Evolutionary conservation across 2,797 vertebrate species (phyloP), one percentile per base, ranked within the genome.

Genomic region (Characodon lateralis): DNA sequence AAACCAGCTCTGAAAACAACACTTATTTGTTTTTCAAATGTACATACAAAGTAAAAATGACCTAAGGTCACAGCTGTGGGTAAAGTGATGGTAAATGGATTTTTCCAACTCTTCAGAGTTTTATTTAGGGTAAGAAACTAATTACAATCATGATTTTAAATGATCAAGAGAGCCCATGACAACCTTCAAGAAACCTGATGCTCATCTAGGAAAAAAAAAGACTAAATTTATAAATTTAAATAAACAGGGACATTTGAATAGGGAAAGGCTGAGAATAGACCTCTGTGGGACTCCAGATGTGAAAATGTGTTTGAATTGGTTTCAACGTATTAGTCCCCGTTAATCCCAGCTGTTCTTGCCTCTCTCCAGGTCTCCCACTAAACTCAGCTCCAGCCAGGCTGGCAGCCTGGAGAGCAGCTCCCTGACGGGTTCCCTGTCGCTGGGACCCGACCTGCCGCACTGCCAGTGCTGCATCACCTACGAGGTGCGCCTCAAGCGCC

Each of bases 391-490:
- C 81, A 95, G 94, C 76, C 92, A 82, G 71, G 87, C 92, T 13
- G 92, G 94, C 85, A 96, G 95, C 82, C 82, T 94, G 89, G 95
- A 95, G 71, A 95, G 94, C 93, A 95, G 95, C 89, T 96, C 95
- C 50, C 87, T 96, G 84, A 96, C 93, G 0, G 94, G 93, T 53
- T 95, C 95, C 18, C 77, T 95, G 79, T 96, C 95, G 1, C 89
- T 95, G 87, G 95, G 94, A 6, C 93, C 93, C 0, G 96, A 96
- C 79, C 59, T 91, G 51, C 94, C 93, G 0, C 96, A 96, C 94
- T 96, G 96, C 85, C 96, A 96, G 92, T 93, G 93, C 73, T 96
- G 96, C 89, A 95, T 96, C 90, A 81, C 95, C 41, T 95, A 94
- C 50, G 91, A 94, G 71, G 89, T 85, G 13, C 93, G 93, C 0